Conservation (phyloP, 2,797 vertebrate genomes). For the Phrynocephalus guinanensis region DNA sequence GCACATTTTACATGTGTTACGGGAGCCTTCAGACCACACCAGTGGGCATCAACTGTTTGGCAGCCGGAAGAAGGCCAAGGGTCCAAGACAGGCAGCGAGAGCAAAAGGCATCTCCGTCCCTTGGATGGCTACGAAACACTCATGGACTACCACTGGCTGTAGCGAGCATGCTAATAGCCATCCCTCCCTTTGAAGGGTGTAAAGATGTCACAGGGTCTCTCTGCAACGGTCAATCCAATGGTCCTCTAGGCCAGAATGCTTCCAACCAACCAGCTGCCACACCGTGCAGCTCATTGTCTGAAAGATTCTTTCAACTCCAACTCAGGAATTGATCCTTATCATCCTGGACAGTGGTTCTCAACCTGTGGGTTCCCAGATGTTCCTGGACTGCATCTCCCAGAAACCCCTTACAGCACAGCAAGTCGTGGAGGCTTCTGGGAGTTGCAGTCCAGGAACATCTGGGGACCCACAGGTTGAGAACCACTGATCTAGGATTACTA, state of each 20-base stretch:
- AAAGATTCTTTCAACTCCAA: background rate
- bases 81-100: background rate
- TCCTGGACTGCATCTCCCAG: no score
- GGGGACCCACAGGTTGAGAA: no score
- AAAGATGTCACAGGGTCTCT: no score
- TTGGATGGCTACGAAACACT: background rate
- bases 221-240: background rate
- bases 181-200: no score
- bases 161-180: background rate
- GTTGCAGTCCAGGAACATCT: no score
- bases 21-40: slow-evolving; percentile 20
- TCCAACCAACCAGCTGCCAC: no score
- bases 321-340: background rate
- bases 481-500: background rate
- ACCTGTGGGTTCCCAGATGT: no score
- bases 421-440: no score
- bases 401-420: no score
- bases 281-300: no score
- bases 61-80: background rate
- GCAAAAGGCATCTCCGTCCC: background rate
- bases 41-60: background rate
- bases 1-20: slow-evolving; percentile 5
- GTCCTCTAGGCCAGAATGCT: no score
- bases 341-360: background rate
- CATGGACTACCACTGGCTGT: background rate